Conservation (phyloP, 2,888 invertebrate genomes). For the Xanthorhoe spadicearia region DNA sequence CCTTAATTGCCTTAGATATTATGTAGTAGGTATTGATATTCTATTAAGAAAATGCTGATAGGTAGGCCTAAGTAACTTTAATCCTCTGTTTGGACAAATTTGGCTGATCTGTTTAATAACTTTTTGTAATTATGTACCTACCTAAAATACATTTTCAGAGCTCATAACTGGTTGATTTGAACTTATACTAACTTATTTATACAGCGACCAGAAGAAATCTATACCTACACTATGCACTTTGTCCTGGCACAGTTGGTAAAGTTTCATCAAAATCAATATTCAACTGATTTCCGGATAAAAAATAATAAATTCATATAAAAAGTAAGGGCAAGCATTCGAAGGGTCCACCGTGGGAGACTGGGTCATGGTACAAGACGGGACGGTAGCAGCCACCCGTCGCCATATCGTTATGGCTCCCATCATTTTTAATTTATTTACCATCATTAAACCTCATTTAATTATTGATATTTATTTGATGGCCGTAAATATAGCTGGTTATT, state of each 20-base stretch:
- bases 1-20: too few relatives aligned
- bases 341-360: constrained; percentile 53
- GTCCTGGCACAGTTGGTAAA: background rate
- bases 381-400: constrained; percentile 54
- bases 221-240: too few relatives aligned
- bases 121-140: too few relatives aligned
- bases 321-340: constrained; percentile 49
- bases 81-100: too few relatives aligned
- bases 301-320: constrained; percentile 48
- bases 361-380: constrained; percentile 16
- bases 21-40: too few relatives aligned
- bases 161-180: too few relatives aligned
- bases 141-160: too few relatives aligned
- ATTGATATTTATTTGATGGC: constrained; percentile 43
- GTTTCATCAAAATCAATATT: constrained; percentile 40
- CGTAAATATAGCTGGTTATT: constrained; percentile 16
- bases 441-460: constrained; percentile 55
- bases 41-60: too few relatives aligned
- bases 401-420: constrained; percentile 59
- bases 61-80: too few relatives aligned
- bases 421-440: constrained; percentile 53
- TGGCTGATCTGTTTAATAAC: too few relatives aligned
- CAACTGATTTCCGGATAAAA: constrained; percentile 55
- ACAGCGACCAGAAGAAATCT: too few relatives aligned
- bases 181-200: too few relatives aligned